A percentile compares a stretch with the other conserved stretches of the same genome.
phyloP scores from a whole-genome alignment of 92 coral and sea anemone genomes.

The Bergia sp. region DNA sequence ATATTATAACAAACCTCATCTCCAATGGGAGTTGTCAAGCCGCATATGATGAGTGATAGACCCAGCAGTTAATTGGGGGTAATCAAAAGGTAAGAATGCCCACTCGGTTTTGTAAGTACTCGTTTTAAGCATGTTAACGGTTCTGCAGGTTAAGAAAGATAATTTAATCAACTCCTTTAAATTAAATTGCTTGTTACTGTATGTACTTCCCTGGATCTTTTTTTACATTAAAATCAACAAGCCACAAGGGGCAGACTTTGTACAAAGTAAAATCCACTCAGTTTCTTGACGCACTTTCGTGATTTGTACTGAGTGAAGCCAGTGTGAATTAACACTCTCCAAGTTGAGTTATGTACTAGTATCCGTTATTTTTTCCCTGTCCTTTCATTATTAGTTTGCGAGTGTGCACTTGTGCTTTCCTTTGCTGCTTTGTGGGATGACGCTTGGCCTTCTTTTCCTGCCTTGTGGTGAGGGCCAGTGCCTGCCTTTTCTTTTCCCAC shows the following conservation, averaged over 20 bases:
- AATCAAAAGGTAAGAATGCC: too few relatives aligned
- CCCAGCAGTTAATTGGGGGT: too few relatives aligned
- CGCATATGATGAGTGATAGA: too few relatives aligned
- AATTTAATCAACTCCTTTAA: neutral
- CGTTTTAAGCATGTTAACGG: neutral
- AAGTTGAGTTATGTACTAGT: neutral
- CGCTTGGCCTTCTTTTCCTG: slow-evolving; percentile 32
- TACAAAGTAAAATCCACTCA: neutral
- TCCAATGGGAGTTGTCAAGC: too few relatives aligned
- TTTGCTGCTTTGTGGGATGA: slow-evolving; percentile 13
- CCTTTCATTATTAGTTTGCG: slow-evolving; percentile 30
- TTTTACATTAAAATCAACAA: too few relatives aligned
- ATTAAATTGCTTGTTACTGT: neutral
- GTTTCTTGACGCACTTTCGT: neutral
- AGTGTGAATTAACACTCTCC: neutral
- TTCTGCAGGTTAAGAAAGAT: too few relatives aligned
- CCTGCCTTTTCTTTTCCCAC: slow-evolving; percentile 69
- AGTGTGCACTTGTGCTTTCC: slow-evolving; percentile 31
- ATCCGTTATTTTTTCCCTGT: slow-evolving; percentile 24
- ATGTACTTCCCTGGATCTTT: neutral
- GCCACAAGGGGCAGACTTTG: neutral
- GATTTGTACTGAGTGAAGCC: neutral
- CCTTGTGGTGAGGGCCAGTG: slow-evolving; percentile 28
- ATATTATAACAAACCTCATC: too few relatives aligned
- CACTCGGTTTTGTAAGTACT: neutral